These are phyloP conservation scores for Melanotaenia duboulayi DNA, from an alignment of 2,113 vertebrate species.

Conservation along the genomic window DNA sequence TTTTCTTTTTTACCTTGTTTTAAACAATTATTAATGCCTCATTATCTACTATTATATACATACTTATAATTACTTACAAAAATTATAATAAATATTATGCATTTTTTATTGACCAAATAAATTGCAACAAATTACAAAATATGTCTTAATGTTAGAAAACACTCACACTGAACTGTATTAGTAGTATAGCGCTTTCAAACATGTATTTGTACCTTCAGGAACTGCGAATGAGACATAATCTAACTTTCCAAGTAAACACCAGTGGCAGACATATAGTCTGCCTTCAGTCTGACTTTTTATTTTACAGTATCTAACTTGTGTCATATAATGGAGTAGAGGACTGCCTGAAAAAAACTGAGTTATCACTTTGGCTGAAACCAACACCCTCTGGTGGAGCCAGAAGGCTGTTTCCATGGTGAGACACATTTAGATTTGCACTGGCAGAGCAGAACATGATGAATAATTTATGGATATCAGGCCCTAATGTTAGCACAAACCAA, in stretches of 20 bases:
- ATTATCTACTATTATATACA: neutral
- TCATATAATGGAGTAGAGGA: conserved; percentile 6
- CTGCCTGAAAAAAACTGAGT: conserved; percentile 14
- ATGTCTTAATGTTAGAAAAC: too few species aligned
- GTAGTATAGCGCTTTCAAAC: too few species aligned
- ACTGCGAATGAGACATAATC: too few species aligned
- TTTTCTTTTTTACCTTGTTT: neutral
- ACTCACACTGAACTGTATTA: too few species aligned
- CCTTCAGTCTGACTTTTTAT: neutral
- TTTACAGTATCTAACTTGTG: neutral
- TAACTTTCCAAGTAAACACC: too few species aligned
- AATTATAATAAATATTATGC: neutral
- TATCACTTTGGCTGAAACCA: conserved; percentile 36
- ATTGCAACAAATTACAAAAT: neutral
- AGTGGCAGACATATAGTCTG: too few species aligned
- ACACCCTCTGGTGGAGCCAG: conserved; percentile 61
- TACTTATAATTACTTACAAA: neutral
- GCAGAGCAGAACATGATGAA: conserved; percentile 70
- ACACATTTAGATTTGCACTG: conserved; percentile 67
- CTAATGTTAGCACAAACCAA: conserved; percentile 73
- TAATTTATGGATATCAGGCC: conserved; percentile 77
- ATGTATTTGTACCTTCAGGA: too few species aligned
- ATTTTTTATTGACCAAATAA: neutral
- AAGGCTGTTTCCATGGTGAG: conserved; percentile 81
- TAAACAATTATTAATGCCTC: neutral